Evolutionary conservation across 2,888 invertebrate genomes (phyloP).

Genomic region (Neelides folsomi): DNA sequence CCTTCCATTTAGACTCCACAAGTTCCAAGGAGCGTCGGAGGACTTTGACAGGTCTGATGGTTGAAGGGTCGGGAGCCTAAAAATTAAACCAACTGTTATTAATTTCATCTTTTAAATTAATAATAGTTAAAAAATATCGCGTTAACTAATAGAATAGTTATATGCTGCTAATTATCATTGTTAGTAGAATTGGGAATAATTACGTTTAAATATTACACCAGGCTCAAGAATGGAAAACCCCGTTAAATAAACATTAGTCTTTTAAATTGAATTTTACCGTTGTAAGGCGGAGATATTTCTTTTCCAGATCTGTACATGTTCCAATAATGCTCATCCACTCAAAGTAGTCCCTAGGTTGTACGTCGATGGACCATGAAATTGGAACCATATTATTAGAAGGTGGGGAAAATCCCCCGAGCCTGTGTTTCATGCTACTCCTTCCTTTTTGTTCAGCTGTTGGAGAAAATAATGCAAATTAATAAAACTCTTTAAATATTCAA

Average conservation of each 20-base stretch:
- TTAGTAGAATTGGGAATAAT: no score
- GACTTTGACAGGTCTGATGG: slow-evolving; percentile 79
- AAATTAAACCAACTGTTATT: slow-evolving; percentile 14
- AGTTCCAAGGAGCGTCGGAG: slow-evolving; percentile 70
- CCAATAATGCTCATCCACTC: slow-evolving; percentile 55
- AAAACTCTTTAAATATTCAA: no score
- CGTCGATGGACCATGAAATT: slow-evolving; percentile 27
- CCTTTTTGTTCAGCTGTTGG: neutral
- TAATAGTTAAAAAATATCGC: slow-evolving; percentile 1
- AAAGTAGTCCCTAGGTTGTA: slow-evolving; percentile 12
- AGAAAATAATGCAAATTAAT: no score
- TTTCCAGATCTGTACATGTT: slow-evolving; percentile 85
- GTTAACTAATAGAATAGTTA: no score
- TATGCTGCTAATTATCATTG: no score
- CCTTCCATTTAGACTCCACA: slow-evolving; percentile 82
- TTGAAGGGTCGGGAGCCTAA: slow-evolving; percentile 80
- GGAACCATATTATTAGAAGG: neutral
- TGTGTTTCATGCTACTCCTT: slow-evolving; percentile 22
- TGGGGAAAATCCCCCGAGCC: slow-evolving; percentile 27
- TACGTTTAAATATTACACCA: no score
- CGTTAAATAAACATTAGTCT: no score
- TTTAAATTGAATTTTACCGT: no score
- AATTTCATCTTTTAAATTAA: no score
- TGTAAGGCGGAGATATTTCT: slow-evolving; percentile 88
- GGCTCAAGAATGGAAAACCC: no score